phyloP scores from a whole-genome alignment of 2,888 invertebrate genomes.

The Oscheius sp. region DNA sequence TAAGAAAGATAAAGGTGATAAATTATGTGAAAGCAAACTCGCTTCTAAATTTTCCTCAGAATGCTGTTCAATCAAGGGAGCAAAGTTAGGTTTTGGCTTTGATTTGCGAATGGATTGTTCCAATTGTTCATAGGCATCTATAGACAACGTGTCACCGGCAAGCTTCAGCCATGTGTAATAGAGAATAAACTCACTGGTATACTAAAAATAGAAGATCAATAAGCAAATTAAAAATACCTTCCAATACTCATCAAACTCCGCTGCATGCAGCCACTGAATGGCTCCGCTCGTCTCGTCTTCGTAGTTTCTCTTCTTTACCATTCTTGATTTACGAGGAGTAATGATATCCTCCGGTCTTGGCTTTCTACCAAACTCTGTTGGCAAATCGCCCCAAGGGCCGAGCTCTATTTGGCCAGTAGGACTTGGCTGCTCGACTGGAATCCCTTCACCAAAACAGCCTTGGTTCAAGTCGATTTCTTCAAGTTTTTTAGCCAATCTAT shows the following conservation, averaged over 20 bases:
- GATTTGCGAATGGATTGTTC: background rate
- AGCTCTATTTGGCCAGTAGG: background rate
- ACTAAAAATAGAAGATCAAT: no score
- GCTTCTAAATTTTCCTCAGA: background rate
- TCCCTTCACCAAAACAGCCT: background rate
- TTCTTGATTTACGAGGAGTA: background rate
- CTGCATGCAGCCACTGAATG: background rate
- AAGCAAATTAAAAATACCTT: no score
- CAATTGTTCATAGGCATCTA: background rate
- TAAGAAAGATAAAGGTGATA: background rate
- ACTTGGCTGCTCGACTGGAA: background rate
- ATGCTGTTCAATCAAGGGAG: background rate
- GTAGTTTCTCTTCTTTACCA: background rate
- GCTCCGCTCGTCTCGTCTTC: background rate
- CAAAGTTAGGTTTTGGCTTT: background rate
- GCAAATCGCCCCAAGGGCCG: background rate
- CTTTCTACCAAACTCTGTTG: slow-evolving; percentile 7
- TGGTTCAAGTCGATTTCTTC: background rate
- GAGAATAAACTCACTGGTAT: slow-evolving; percentile 23
- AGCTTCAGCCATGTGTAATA: slow-evolving; percentile 38
- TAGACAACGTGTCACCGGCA: slow-evolving; percentile 21
- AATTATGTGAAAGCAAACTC: background rate
- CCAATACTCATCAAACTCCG: slow-evolving; percentile 24
- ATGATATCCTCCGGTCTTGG: background rate
- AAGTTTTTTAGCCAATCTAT: background rate